Evolutionary conservation across 2,113 vertebrate genomes (phyloP).

Genomic region (Oryzias javanicus): DNA sequence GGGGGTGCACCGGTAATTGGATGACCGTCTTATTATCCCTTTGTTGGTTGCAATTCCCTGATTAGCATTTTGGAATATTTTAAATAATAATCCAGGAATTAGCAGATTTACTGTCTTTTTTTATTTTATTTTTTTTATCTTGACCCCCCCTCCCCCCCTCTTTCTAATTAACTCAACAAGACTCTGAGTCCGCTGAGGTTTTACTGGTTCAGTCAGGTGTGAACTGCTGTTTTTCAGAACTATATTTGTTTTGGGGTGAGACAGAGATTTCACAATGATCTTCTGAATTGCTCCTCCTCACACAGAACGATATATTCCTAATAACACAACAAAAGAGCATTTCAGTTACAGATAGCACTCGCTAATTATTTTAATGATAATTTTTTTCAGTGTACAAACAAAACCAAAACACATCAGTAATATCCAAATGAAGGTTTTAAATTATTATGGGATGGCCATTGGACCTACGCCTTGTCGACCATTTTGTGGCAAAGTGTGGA

Average conservation of each 20-base stretch:
- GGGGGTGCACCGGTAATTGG: slow-evolving; percentile 72
- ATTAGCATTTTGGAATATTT: slow-evolving; percentile 81
- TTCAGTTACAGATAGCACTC: too few species aligned
- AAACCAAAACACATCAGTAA: too few species aligned
- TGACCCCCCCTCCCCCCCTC: slow-evolving; percentile 15
- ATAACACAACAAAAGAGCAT: too few species aligned
- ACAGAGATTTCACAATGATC: too few species aligned
- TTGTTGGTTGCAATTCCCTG: slow-evolving; percentile 79
- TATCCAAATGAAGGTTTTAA: too few species aligned
- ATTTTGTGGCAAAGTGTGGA: too few species aligned
- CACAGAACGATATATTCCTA: too few species aligned
- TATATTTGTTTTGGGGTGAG: background rate
- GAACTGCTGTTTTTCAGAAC: slow-evolving; percentile 14
- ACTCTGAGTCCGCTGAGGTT: slow-evolving; percentile 35
- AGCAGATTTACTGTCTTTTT: slow-evolving; percentile 64
- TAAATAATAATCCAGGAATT: slow-evolving; percentile 79
- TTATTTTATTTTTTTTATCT: slow-evolving; percentile 20
- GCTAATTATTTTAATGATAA: too few species aligned
- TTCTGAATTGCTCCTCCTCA: too few species aligned
- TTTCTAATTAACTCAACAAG: slow-evolving; percentile 66
- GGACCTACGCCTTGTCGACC: too few species aligned
- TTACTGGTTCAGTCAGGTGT: slow-evolving; percentile 38
- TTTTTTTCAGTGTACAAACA: too few species aligned
- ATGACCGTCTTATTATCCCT: slow-evolving; percentile 77
- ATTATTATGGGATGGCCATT: too few species aligned